Evolutionary conservation across 1,140 invertebrate species (phyloP).

Genomic region (Drosophila pseudoobscura): DNA sequence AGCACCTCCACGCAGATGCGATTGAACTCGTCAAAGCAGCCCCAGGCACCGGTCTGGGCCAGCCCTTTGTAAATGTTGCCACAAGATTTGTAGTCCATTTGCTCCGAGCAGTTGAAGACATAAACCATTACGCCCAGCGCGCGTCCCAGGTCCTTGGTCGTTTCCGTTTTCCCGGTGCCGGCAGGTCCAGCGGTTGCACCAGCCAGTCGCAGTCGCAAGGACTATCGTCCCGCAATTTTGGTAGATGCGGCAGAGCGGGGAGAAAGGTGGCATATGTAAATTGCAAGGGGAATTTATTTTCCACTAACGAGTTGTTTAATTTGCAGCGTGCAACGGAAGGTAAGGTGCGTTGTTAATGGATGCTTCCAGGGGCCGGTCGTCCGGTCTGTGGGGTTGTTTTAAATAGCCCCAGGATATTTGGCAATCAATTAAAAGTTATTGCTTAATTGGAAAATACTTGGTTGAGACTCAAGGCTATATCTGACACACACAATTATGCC

Average conservation of each 20-base stretch:
- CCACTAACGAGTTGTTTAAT: constrained; percentile 80
- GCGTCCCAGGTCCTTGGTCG: constrained; percentile 96
- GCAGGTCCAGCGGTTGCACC: constrained; percentile 94
- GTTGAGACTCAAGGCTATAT: no score
- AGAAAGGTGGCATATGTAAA: constrained; percentile 59
- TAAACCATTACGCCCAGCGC: constrained; percentile 97
- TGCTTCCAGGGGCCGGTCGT: background rate
- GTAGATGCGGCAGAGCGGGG: background rate
- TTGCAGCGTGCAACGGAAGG: constrained; percentile 35
- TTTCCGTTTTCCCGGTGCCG: constrained; percentile 98
- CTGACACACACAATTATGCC: no score
- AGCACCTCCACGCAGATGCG: constrained; percentile 96
- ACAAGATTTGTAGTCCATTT: constrained; percentile 97
- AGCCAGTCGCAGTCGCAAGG: constrained; percentile 92
- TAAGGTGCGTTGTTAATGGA: constrained; percentile 34
- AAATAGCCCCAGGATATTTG: background rate
- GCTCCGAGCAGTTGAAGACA: constrained; percentile 98
- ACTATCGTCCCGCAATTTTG: constrained; percentile 84
- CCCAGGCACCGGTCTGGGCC: constrained; percentile 95
- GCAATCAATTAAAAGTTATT: constrained; percentile 27
- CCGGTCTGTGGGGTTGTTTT: background rate
- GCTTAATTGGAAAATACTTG: constrained; percentile 6
- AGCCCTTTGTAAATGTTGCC: constrained; percentile 96
- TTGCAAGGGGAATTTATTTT: constrained; percentile 73
- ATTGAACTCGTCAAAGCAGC: constrained; percentile 98